A percentile compares a stretch with the other conserved stretches of the same genome.
phyloP scores from a whole-genome alignment of 2,113 vertebrate genomes.

The Callipepla squamata region DNA sequence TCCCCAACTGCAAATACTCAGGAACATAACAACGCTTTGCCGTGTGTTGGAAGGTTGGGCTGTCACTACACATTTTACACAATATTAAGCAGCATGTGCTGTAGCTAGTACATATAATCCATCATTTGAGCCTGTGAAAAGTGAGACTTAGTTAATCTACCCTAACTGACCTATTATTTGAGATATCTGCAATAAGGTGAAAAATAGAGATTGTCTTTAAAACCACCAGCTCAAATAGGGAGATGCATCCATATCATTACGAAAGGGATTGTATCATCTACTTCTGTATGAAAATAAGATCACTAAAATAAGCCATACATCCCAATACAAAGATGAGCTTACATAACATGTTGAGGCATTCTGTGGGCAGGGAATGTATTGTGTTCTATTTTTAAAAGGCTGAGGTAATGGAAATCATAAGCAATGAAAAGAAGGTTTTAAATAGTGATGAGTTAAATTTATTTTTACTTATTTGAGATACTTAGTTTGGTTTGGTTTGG shows the following conservation, averaged over 20 bases:
- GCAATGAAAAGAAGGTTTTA: neutral
- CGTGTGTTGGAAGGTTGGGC: neutral
- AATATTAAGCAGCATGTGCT: neutral
- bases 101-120: neutral
- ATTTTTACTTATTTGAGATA: neutral
- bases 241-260: neutral
- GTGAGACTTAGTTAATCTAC: neutral
- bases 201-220: neutral
- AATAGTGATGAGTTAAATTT: neutral
- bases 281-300: neutral
- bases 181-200: neutral
- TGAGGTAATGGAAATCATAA: neutral
- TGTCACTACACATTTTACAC: neutral
- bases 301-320: neutral
- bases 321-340: neutral
- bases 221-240: neutral
- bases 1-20: neutral
- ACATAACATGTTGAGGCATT: neutral
- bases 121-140: neutral
- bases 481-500: neutral
- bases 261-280: neutral
- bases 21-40: neutral
- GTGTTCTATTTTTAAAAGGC: neutral
- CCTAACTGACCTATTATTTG: neutral
- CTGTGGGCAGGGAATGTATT: neutral